phyloP scores from a whole-genome alignment of 2,797 vertebrate species.

The Macroramphosus scolopax region DNA sequence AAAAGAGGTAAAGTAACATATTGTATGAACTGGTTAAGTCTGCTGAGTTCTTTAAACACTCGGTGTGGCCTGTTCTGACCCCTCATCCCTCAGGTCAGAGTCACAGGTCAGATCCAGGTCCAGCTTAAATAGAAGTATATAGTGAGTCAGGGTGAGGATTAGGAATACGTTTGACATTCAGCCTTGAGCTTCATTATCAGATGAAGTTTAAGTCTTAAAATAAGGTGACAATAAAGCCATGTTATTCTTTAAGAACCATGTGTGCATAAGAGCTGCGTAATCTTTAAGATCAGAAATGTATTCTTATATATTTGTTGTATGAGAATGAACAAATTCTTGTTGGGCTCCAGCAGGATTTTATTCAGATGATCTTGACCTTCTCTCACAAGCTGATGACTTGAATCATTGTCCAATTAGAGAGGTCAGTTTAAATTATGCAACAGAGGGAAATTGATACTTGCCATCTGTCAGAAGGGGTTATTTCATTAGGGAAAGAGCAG shows the following conservation, averaged over 20 bases:
- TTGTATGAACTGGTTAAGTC: no score
- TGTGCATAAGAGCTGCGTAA: no score
- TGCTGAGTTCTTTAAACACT: no score
- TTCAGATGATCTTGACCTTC: conserved; percentile 60
- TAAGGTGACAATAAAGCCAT: no score
- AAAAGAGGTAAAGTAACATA: no score
- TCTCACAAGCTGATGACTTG: conserved; percentile 54
- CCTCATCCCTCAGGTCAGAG: conserved; percentile 35
- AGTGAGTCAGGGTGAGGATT: conserved; percentile 20
- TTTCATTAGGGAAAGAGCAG: conserved; percentile 46
- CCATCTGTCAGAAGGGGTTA: conserved; percentile 66
- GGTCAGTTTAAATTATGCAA: conserved; percentile 70
- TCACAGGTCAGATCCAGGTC: conserved; percentile 21
- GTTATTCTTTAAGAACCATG: no score
- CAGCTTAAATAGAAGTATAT: conserved; percentile 33
- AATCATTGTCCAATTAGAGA: conserved; percentile 69
- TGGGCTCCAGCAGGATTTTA: conserved; percentile 36
- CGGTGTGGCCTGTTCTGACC: no score
- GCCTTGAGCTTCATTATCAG: neutral
- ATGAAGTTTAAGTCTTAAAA: no score
- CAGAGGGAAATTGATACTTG: conserved; percentile 48
- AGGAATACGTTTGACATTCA: conserved; percentile 15
- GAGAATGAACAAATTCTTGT: conserved; percentile 41
- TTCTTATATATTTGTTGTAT: no score
- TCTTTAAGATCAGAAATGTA: no score